Percentiles rank a stretch among this genome's conserved stretches.
These are phyloP conservation scores for Hippoglossus stenolepis DNA, from an alignment of 2,113 vertebrate genomes.

Conservation along the genomic window DNA sequence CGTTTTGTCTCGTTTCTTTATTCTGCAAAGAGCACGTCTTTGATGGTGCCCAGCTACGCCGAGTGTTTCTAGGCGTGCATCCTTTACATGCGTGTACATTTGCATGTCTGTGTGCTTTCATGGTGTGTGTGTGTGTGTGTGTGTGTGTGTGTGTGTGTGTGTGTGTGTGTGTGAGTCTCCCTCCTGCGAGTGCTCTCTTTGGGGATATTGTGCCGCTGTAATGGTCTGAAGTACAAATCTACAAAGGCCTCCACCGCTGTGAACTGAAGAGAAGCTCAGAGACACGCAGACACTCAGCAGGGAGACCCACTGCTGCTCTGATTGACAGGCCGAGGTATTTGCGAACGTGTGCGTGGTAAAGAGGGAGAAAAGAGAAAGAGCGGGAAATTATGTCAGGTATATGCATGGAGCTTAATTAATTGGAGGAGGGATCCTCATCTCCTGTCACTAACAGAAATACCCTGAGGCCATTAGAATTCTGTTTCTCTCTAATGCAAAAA, in stretches of 20 bases:
- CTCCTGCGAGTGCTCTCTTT: slow-evolving; percentile 28
- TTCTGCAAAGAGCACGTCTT: slow-evolving; percentile 19
- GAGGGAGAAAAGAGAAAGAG: neutral
- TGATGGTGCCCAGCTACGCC: slow-evolving; percentile 4
- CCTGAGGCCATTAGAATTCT: slow-evolving; percentile 38
- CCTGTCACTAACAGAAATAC: slow-evolving; percentile 50
- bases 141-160: slow-evolving; percentile 7
- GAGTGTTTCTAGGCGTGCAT: slow-evolving; percentile 8
- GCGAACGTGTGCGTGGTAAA: neutral
- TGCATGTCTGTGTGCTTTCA: slow-evolving; percentile 6
- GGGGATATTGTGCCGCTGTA: slow-evolving; percentile 56
- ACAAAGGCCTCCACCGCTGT: slow-evolving; percentile 54
- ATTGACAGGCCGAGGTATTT: slow-evolving; percentile 41
- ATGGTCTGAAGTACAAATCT: slow-evolving; percentile 66
- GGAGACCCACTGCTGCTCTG: slow-evolving; percentile 55
- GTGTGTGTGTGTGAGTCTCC: slow-evolving; percentile 3
- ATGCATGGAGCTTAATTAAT: slow-evolving; percentile 57
- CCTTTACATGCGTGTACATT: neutral
- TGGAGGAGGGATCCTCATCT: slow-evolving; percentile 42
- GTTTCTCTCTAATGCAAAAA: neutral
- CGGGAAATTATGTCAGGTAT: slow-evolving; percentile 1
- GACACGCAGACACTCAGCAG: slow-evolving; percentile 27
- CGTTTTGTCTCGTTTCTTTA: slow-evolving; percentile 19
- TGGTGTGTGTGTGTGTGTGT: slow-evolving; percentile 1
- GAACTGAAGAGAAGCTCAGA: slow-evolving; percentile 48